phyloP scores from a whole-genome alignment of 2,888 invertebrate species.

The Aspidiotus destructor region DNA sequence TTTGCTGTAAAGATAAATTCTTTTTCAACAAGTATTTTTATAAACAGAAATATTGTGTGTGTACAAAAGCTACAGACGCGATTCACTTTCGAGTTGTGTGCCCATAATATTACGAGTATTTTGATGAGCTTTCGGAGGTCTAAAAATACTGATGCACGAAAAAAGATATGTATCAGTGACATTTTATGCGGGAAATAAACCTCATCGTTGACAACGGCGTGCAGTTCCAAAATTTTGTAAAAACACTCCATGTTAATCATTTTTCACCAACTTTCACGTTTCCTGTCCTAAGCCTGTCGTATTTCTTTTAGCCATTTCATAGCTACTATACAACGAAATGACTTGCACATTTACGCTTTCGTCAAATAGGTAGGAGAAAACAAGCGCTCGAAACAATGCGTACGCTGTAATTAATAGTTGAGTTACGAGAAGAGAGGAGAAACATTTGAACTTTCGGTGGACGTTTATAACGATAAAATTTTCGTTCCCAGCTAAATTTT shows the following conservation, averaged over 20 bases:
- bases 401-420: neutral
- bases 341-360: neutral
- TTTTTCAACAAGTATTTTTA: no score
- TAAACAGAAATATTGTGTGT: no score
- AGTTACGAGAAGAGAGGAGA: neutral
- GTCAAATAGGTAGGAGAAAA: neutral
- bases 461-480: neutral
- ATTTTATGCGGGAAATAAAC: no score
- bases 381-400: neutral
- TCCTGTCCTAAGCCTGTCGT: neutral
- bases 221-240: neutral
- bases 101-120: no score
- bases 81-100: no score
- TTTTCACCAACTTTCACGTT: neutral
- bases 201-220: no score
- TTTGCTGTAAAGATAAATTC: slow-evolving; percentile 11
- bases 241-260: neutral
- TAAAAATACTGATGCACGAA: no score
- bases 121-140: no score
- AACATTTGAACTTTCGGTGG: neutral
- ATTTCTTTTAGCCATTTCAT: no score
- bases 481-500: neutral
- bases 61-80: no score
- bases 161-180: no score
- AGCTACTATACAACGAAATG: neutral